Evolutionary conservation across 64 coral and sea anemone genomes (phyloP).

Genomic region (Montipora cactus): DNA sequence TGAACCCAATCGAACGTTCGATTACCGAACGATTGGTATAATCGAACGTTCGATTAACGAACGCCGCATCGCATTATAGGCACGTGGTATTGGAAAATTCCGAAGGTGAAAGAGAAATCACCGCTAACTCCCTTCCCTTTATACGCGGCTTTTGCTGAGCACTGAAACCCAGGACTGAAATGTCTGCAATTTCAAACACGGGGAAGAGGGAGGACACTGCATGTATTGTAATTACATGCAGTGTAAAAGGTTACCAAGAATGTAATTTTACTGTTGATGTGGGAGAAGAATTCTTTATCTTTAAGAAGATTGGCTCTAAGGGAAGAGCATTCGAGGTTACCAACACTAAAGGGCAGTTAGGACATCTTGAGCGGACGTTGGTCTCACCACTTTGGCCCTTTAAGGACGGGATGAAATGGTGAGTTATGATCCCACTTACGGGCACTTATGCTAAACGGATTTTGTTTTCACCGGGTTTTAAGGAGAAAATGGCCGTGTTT

Average conservation of each 20-base stretch:
- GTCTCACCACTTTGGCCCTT: constrained; percentile 24
- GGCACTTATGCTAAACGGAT: no score
- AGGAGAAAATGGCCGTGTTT: no score
- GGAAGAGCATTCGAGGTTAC: constrained; percentile 32
- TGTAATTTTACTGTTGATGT: constrained; percentile 30
- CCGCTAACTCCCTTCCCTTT: no score
- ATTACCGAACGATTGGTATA: no score
- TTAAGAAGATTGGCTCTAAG: constrained; percentile 14
- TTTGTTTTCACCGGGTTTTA: no score
- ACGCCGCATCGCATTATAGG: no score
- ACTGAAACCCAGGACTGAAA: background rate
- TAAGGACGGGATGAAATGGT: constrained; percentile 44
- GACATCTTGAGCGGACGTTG: constrained; percentile 14
- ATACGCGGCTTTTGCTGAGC: no score
- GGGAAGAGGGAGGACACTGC: background rate
- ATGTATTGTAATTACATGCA: constrained; percentile 6
- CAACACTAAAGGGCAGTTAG: constrained; percentile 48
- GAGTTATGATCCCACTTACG: background rate
- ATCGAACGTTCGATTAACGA: no score
- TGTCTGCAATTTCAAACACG: no score
- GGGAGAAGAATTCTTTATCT: constrained; percentile 7
- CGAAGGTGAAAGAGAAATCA: no score
- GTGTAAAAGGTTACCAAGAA: constrained; percentile 54
- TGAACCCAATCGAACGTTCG: no score
- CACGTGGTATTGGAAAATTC: no score